A percentile compares a stretch with the other conserved stretches of the same genome.
Evolutionary conservation across 2,113 vertebrate genomes (phyloP).

Genomic region (Gallinago paraguaiae): DNA sequence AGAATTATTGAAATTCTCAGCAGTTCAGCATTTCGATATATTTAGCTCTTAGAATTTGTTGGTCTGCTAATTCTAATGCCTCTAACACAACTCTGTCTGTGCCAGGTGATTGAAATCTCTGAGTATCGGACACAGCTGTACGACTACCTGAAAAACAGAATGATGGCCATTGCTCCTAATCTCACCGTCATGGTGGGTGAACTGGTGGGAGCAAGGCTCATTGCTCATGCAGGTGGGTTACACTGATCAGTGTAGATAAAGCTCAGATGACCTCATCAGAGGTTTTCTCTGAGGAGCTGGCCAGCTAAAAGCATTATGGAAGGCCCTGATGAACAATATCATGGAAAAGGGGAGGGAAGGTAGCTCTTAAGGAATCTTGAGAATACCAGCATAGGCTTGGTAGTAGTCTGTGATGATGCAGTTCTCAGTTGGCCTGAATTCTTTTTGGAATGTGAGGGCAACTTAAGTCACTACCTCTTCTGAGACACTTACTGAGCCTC

Average conservation of each 20-base stretch:
- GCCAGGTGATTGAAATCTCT: slow-evolving; percentile 93
- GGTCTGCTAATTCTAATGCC: not conserved
- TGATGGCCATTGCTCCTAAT: slow-evolving; percentile 98
- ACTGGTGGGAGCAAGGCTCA: slow-evolving; percentile 93
- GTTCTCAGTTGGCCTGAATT: slow-evolving; percentile 78
- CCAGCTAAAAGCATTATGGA: not conserved
- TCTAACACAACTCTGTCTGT: not conserved
- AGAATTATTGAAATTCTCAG: not conserved
- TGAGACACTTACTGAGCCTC: slow-evolving; percentile 83
- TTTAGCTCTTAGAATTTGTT: not conserved
- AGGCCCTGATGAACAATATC: not conserved
- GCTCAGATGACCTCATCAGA: not conserved
- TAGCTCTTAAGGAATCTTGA: not conserved
- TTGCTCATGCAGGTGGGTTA: slow-evolving; percentile 91
- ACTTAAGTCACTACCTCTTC: slow-evolving; percentile 95
- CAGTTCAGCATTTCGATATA: not conserved
- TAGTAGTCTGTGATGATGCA: slow-evolving; percentile 81
- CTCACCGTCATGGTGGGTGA: slow-evolving; percentile 97
- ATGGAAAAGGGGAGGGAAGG: not conserved
- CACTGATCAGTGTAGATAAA: not conserved
- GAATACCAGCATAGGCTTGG: slow-evolving; percentile 1
- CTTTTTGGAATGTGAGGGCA: slow-evolving; percentile 76
- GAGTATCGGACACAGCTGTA: slow-evolving; percentile 95
- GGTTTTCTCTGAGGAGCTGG: not conserved
- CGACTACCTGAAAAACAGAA: slow-evolving; percentile 97